A percentile compares a stretch with the other conserved stretches of the same genome.
phyloP scores from a whole-genome alignment of 2,113 vertebrate species.

The Eretmochelys imbricata region DNA sequence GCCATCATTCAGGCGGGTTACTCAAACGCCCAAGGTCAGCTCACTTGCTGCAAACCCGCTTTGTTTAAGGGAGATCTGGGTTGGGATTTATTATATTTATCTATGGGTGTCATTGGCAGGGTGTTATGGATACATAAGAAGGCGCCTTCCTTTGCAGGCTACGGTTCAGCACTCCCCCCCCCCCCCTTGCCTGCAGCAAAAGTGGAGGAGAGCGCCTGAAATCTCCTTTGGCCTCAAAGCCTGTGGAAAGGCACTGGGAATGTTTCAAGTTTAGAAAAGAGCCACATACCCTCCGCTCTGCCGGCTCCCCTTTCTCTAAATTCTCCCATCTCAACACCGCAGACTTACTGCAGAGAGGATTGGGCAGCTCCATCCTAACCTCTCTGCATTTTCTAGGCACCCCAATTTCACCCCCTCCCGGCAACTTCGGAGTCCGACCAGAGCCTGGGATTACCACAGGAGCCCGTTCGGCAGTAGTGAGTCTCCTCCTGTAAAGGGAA shows the following conservation, averaged over 20 bases:
- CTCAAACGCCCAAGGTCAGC: neutral
- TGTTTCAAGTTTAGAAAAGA: neutral
- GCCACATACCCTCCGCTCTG: no score
- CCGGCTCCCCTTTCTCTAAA: neutral
- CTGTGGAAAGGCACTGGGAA: neutral
- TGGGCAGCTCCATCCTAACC: neutral
- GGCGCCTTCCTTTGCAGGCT: slow-evolving; percentile 5
- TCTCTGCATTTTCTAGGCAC: neutral
- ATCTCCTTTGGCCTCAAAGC: neutral
- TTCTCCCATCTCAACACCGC: neutral
- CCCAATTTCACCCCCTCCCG: neutral
- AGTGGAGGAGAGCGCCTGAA: neutral
- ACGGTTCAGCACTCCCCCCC: neutral
- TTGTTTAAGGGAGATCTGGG: slow-evolving; percentile 20
- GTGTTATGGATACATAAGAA: neutral
- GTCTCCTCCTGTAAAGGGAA: neutral
- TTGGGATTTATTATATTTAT: slow-evolving; percentile 49
- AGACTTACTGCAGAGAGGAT: neutral
- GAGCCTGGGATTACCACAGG: neutral
- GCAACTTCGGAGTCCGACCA: neutral
- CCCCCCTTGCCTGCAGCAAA: neutral
- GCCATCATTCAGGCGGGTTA: slow-evolving; percentile 5
- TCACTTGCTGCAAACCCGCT: neutral
- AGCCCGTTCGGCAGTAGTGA: no score
- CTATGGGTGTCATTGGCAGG: slow-evolving; percentile 8